Evolutionary conservation across 2,888 invertebrate species (phyloP).

Genomic region (Andrena hattorfiana): DNA sequence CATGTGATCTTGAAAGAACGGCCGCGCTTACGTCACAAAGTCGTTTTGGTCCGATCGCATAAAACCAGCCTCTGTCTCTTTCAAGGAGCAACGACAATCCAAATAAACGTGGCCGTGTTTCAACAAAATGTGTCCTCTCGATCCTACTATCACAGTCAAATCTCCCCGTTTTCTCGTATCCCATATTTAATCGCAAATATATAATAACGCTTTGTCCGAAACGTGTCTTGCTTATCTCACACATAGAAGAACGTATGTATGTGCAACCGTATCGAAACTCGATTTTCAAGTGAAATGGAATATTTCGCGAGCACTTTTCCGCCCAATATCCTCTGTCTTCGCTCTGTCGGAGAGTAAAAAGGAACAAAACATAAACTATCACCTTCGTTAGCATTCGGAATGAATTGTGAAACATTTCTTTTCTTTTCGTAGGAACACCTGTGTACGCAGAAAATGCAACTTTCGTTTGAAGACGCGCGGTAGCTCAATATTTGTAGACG

Average conservation of each 20-base stretch:
- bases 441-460: constrained; percentile 50
- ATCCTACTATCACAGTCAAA: constrained; percentile 82
- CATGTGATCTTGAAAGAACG: constrained; percentile 64
- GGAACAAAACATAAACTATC: constrained; percentile 3
- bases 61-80: constrained; percentile 26
- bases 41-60: constrained; percentile 35
- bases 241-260: constrained; percentile 47
- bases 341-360: constrained; percentile 1
- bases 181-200: constrained; percentile 63
- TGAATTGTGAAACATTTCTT: constrained; percentile 30
- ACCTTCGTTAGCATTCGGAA: constrained; percentile 20
- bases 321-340: constrained; percentile 21
- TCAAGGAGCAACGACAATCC: constrained; percentile 25
- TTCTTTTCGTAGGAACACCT: constrained; percentile 56
- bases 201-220: constrained; percentile 57
- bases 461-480: constrained; percentile 16
- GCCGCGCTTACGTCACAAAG: constrained; percentile 55
- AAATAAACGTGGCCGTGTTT: constrained; percentile 67
- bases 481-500: constrained; percentile 10
- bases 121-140: constrained; percentile 73
- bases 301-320: constrained; percentile 63
- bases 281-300: constrained; percentile 49
- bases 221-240: constrained; percentile 46
- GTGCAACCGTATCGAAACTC: constrained; percentile 52
- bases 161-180: constrained; percentile 70